phyloP scores from a whole-genome alignment of 2,888 invertebrate species.

The Congeria kusceri region DNA sequence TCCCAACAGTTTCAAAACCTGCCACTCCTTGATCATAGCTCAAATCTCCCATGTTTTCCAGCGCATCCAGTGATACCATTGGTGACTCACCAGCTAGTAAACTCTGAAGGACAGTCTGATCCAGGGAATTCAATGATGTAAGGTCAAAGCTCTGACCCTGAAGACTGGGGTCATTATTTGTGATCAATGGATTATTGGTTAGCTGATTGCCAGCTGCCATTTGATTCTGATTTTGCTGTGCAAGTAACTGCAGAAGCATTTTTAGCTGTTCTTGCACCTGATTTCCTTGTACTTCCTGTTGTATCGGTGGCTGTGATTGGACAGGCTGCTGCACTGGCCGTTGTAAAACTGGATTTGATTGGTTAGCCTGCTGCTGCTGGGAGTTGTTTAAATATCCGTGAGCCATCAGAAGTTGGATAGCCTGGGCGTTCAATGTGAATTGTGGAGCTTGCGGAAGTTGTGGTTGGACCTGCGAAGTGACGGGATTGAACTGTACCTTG shows the following conservation, averaged over 20 bases:
- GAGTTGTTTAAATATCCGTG: too few relatives aligned
- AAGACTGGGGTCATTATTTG: conserved; percentile 52
- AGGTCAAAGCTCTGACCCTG: conserved; percentile 59
- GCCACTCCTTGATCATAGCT: conserved; percentile 66
- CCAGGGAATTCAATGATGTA: conserved; percentile 53
- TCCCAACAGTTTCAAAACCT: conserved; percentile 68
- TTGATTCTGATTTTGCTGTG: conserved; percentile 28
- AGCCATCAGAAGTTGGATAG: conserved; percentile 31
- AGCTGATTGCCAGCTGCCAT: conserved; percentile 20
- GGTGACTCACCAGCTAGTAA: conserved; percentile 61
- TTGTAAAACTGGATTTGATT: conserved; percentile 27
- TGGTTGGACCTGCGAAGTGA: conserved; percentile 18
- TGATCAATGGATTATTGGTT: conserved; percentile 40
- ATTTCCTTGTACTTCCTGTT: conserved; percentile 17
- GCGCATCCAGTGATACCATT: conserved; percentile 65
- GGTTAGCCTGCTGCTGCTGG: conserved; percentile 31
- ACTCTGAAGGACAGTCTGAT: conserved; percentile 58
- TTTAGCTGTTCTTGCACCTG: conserved; percentile 43
- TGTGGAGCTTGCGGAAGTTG: conserved; percentile 27
- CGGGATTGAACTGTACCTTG: conserved; percentile 54
- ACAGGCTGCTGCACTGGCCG: conserved; percentile 11
- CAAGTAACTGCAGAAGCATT: conserved; percentile 16
- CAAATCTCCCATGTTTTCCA: conserved; percentile 61
- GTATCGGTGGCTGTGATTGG: conserved; percentile 10
- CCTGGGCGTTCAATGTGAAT: conserved; percentile 37